A percentile compares a stretch with the other conserved stretches of the same genome.
These are phyloP conservation scores for Toxotes jaculatrix DNA, from an alignment of 2,113 vertebrate species.

Conservation along the genomic window DNA sequence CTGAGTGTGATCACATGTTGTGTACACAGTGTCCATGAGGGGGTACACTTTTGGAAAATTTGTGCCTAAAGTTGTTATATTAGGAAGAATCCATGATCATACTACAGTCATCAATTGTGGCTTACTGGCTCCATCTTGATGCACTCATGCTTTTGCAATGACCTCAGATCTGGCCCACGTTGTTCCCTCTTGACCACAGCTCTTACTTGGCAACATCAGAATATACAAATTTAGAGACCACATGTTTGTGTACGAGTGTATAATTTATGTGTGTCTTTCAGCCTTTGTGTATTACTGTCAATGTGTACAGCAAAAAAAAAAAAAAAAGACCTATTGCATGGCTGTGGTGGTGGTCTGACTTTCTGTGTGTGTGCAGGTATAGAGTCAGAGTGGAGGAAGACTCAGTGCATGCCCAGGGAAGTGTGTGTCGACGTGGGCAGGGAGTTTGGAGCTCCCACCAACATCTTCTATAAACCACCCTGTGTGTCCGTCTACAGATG, in stretches of 20 bases:
- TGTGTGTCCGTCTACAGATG: conserved; percentile 99
- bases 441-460: conserved; percentile 97
- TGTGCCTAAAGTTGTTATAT: neutral
- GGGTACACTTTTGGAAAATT: too few relatives aligned
- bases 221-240: neutral
- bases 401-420: conserved; percentile 96
- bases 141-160: neutral
- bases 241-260: neutral
- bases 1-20: too few relatives aligned
- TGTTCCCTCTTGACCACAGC: neutral
- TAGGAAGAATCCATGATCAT: neutral
- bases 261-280: neutral
- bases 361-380: conserved; percentile 89
- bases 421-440: conserved; percentile 99
- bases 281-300: neutral
- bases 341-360: conserved; percentile 8
- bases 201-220: neutral
- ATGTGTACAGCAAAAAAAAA: neutral
- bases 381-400: conserved; percentile 98
- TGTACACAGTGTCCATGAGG: too few relatives aligned
- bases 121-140: neutral
- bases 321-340: neutral
- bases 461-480: conserved; percentile 99
- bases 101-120: neutral
- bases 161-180: neutral